Base-by-base conservation (phyloP, 92 coral and sea anemone species). In the Epizoanthus stellaris region DNA sequence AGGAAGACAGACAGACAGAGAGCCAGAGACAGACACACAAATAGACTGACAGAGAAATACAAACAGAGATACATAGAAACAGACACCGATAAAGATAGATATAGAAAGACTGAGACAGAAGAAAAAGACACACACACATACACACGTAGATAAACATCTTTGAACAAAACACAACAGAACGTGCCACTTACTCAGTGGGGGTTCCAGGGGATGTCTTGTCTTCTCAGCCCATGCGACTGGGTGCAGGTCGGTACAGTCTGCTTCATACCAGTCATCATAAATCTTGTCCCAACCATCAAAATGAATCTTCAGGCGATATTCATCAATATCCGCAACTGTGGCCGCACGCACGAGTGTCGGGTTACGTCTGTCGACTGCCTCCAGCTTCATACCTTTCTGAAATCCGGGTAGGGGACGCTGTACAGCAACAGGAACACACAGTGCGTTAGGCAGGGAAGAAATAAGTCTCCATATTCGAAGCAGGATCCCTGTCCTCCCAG, bases 261-360 rank as follows among this genome's bases (percentile, higher is more conserved):
- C 86, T 53, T 93, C 97, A 63, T 91, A 97, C 99, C 99, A 97
- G 52, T 97, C 99, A 62, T 97, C 98, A 56, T 95, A 97, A 11
- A 95, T 93, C 56, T 93, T 94, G 62, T 97, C 99, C 99, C 99
- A 97, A 76, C 99, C 99, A 63, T 97, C 99, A 87, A 93, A 97
- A 79, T 92, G 98, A n/a, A 97, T 77, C 85, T 92, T 90, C 53
- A 97, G 86, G 70, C 95, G 95, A 85, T 91, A 93, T 4, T 93
- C 97, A n/a, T 89, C 94, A 19, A 90, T 86, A 56, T 88, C 91
- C 3, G 92, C 88, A 17, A 97, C 82, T 1, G 97, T 95, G 9
- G 94, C 99, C 0, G 98, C 99, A 2, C 99, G 94, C 6, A 93
- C 92, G 54, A 97, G 86, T 4, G 99, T 95, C 15, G 99, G 94